Conservation (phyloP, 2,113 vertebrate species). For the Alethe diademata region DNA sequence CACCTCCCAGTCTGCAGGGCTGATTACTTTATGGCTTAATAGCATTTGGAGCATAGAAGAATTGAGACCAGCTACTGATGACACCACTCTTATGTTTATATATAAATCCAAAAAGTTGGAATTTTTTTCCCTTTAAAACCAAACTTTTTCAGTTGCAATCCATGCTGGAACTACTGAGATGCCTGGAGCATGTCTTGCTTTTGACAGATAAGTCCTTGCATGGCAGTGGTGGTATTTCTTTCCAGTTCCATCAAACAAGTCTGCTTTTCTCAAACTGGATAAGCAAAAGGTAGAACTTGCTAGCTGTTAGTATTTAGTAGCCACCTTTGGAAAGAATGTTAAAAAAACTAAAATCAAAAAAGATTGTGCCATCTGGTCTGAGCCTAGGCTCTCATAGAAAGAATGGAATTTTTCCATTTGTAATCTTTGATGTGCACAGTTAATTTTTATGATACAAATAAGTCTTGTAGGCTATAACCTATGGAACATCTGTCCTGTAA, state of each 20-base stretch:
- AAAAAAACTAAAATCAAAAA: neutral
- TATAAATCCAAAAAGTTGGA: neutral
- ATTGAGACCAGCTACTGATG: neutral
- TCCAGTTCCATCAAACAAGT: neutral
- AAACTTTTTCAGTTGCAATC: neutral
- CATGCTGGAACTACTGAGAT: neutral
- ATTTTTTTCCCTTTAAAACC: neutral
- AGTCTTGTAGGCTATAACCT: neutral
- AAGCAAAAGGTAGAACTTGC: neutral
- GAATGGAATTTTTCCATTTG: neutral
- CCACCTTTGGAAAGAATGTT: neutral
- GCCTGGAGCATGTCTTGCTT: neutral
- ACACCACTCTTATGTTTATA: neutral
- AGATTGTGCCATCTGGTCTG: neutral
- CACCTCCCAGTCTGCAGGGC: neutral
- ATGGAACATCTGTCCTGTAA: neutral
- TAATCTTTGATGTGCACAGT: neutral
- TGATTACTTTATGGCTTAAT: neutral
- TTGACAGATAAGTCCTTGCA: neutral
- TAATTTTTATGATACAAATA: neutral
- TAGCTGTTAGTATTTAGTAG: neutral
- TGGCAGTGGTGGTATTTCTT: neutral
- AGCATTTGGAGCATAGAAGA: neutral
- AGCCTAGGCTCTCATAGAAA: neutral
- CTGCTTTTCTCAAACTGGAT: neutral